A percentile compares a stretch with the other conserved stretches of the same genome.
These are phyloP conservation scores for Sialis lutaria DNA, from an alignment of 2,888 invertebrate genomes.

Conservation along the genomic window DNA sequence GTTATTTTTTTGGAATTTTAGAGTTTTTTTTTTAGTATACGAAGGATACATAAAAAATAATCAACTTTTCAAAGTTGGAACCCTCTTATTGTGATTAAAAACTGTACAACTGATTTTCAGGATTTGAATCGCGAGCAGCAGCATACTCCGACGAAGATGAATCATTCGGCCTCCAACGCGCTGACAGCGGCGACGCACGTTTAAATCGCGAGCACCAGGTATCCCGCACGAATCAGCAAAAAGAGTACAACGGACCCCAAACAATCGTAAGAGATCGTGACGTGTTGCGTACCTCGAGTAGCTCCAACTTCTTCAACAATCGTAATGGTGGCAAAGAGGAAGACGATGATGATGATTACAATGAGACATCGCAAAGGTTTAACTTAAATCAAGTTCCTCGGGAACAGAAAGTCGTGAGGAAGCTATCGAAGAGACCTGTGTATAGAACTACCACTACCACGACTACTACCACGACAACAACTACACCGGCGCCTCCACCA, in stretches of 20 bases:
- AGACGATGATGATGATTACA: slow-evolving; percentile 28
- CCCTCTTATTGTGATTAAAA: no score
- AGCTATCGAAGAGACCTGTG: slow-evolving; percentile 21
- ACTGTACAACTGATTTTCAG: slow-evolving; percentile 18
- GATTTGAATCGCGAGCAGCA: slow-evolving; percentile 48
- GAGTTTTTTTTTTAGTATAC: neutral
- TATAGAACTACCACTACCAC: slow-evolving; percentile 17
- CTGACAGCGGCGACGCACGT: slow-evolving; percentile 41
- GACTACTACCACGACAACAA: slow-evolving; percentile 17
- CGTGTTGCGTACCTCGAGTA: slow-evolving; percentile 50
- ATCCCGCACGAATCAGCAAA: slow-evolving; percentile 23
- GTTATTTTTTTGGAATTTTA: neutral
- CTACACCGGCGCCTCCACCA: slow-evolving; percentile 12
- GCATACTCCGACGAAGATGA: slow-evolving; percentile 44
- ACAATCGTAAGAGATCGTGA: slow-evolving; percentile 23
- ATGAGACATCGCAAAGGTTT: slow-evolving; percentile 27
- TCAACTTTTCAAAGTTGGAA: no score
- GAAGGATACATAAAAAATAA: no score
- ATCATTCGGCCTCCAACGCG: slow-evolving; percentile 52
- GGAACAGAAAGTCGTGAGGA: slow-evolving; percentile 24
- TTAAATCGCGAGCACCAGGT: slow-evolving; percentile 23
- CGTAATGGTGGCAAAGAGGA: slow-evolving; percentile 39
- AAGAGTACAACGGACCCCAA: slow-evolving; percentile 15
- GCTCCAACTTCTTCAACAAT: slow-evolving; percentile 58
- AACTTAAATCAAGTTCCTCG: slow-evolving; percentile 25